Base-by-base conservation (phyloP, 2,888 invertebrate genomes). In the Unio delphinus region DNA sequence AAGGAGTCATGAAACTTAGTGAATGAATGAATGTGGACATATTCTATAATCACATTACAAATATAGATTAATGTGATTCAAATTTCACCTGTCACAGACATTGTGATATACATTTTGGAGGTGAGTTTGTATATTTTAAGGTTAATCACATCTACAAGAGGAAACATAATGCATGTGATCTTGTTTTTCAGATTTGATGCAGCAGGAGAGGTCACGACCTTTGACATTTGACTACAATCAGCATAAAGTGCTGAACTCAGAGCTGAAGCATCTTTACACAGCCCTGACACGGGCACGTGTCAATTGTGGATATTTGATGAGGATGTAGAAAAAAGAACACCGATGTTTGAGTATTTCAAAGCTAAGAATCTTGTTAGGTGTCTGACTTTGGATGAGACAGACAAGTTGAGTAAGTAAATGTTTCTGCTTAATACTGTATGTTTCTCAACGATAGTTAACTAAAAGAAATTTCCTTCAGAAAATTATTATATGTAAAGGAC, bases 251-350 rank as follows among this genome's bases (percentile, higher is more conserved):
- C 74, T 87, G 64, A 86, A 85, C 74, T 84, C 86, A 1, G 87
- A 87, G 68, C 73, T 87, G 62, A 87, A 87, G 70, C 83, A 86
- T 34, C 69, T 87, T 65, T 87, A 87, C 79, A 87, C 87, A 11
- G 87, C 87, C 4, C 56, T 87, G 66, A 87, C 87, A 0, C 69
- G 87, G n/a, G 86, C 87, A 0, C 65, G 86, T 3, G 86, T 86
- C 26, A 87, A 87, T 73, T 87, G n/a, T 87, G 87, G 87, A 83
- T 87, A 23, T 87, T 86, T 80, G 87, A 87, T 68, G 82, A 84
- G 67, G 83, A 86, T 69, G 64, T 65, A 26, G 83, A 83, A 7
- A 83, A 81, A 26, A 74, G 86, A 59, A 81, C 80, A 23, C 86
- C 87, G 0, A 85, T 87, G 84, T 87, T 87, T 80, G 86, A 87